Conservation (phyloP, 1,140 invertebrate species). For the Euura lappo region DNA sequence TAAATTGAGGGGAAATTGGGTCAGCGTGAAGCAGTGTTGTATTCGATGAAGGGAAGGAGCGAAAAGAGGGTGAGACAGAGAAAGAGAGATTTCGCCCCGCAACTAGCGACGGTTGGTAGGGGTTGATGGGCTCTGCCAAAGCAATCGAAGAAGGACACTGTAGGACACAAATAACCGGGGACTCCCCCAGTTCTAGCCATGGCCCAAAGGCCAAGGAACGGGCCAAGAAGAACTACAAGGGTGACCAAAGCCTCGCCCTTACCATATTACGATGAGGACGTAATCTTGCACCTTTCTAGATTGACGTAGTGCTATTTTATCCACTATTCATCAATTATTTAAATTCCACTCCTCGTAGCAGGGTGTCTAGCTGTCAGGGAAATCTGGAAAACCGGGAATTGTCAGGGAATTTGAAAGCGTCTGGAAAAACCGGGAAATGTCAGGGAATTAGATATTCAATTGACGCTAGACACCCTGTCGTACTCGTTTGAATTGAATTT, state of each 20-base stretch:
- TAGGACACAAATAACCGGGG: constrained; percentile 42
- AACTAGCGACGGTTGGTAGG: neutral
- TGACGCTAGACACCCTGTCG: too few species aligned
- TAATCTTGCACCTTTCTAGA: constrained; percentile 47
- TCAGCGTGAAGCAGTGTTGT: constrained; percentile 31
- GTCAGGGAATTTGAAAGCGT: too few species aligned
- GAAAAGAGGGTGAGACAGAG: constrained; percentile 3
- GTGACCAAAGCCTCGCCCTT: constrained; percentile 11
- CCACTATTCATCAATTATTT: too few species aligned
- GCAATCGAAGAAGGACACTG: constrained; percentile 34
- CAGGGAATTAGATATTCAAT: too few species aligned
- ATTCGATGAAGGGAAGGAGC: neutral
- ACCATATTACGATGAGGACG: constrained; percentile 37
- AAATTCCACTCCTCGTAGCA: too few species aligned
- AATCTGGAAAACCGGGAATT: too few species aligned
- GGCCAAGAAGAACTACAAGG: too few species aligned
- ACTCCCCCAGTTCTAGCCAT: neutral
- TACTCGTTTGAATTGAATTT: too few species aligned
- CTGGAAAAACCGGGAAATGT: too few species aligned
- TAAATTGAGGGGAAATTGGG: constrained; percentile 49
- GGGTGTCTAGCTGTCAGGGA: too few species aligned
- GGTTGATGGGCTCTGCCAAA: neutral
- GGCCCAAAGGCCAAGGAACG: too few species aligned
- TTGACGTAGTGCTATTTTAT: too few species aligned
- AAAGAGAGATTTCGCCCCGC: constrained; percentile 6